Evolutionary conservation across 1,140 invertebrate genomes (phyloP), one percentile per base, ranked within the genome.

Genomic region (Drosophila setifemur): DNA sequence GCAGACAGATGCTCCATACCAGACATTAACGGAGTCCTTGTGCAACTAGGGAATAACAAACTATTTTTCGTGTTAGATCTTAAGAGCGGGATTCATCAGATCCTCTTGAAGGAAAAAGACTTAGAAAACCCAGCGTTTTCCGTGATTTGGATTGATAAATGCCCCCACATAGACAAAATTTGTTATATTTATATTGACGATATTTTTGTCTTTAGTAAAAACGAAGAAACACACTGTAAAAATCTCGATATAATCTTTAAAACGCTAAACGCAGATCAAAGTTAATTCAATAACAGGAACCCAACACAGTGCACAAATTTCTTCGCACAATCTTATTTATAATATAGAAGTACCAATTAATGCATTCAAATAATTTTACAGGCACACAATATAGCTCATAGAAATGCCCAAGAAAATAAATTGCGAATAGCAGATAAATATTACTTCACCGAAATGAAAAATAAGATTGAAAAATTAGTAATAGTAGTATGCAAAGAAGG

Each of bases 401-500:
- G 29, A 31, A 31, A 45, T 26, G 12, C 42, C 25, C 1, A 42
- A 25, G 40, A 55, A 37, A 55, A 26, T 14, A 45, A 44, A 21
- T 4, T 26, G 1, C 47, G 40, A 18, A 7, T 39, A 7, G 2
- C 48, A 25, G 48, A 50, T 40, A 50, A 50, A 28, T 28, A 39
- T 9, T 50, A 50, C 14, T 50, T 50, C 35, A 33, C 48, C 7
- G 40, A 11, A 26, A 50, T 50, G 35, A 40, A 18, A 40, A 23
- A 39, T 9, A 50, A 40, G 28, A 29, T 31, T n/a, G 1, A 3
- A 31, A n/a, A 1, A n/a, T 9, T 53, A 19, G 43, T 49, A 50
- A 14, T 12, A 35, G 11, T 75, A 21, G 23, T 58, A 4, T 76
- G 72, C n/a, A 75, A 70, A 48, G 40, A 54, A 42, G 21, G 39